Conservation (phyloP, 2,113 vertebrate species). For the Agapornis roseicollis region DNA sequence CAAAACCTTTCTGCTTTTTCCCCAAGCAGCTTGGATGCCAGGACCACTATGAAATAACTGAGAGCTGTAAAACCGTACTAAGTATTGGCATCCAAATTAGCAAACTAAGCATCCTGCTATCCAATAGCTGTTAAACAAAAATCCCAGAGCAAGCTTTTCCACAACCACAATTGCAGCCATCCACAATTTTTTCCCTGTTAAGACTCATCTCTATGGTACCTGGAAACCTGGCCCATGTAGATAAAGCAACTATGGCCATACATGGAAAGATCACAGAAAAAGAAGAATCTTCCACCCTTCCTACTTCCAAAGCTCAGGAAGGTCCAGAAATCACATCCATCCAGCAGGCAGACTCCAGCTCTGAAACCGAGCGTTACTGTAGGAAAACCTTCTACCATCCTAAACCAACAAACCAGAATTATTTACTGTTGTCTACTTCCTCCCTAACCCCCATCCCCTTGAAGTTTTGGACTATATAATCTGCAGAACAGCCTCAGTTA, state of each 20-base stretch:
- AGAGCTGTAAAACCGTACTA: not conserved
- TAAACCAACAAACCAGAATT: not conserved
- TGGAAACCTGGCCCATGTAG: constrained; percentile 54
- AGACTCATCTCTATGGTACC: constrained; percentile 57
- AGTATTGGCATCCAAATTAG: constrained; percentile 26
- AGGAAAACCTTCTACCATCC: not conserved
- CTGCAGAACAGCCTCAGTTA: not conserved
- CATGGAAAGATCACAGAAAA: constrained; percentile 6
- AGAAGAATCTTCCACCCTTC: not conserved
- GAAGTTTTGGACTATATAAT: not conserved
- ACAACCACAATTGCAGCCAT: constrained; percentile 43
- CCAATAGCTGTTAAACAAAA: constrained; percentile 47
- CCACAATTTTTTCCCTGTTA: not conserved
- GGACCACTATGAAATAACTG: not conserved
- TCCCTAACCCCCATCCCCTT: not conserved
- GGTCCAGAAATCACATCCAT: not conserved
- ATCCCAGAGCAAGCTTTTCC: constrained; percentile 43
- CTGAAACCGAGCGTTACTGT: not conserved
- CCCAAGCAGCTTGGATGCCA: not conserved
- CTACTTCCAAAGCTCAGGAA: not conserved
- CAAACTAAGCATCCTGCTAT: constrained; percentile 39
- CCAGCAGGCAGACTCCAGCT: not conserved
- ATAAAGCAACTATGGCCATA: not conserved
- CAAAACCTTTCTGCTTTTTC: constrained; percentile 9
- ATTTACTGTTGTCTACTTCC: not conserved